These are phyloP conservation scores for Diarsia rubi DNA, from an alignment of 2,888 invertebrate genomes.

Conservation along the genomic window DNA sequence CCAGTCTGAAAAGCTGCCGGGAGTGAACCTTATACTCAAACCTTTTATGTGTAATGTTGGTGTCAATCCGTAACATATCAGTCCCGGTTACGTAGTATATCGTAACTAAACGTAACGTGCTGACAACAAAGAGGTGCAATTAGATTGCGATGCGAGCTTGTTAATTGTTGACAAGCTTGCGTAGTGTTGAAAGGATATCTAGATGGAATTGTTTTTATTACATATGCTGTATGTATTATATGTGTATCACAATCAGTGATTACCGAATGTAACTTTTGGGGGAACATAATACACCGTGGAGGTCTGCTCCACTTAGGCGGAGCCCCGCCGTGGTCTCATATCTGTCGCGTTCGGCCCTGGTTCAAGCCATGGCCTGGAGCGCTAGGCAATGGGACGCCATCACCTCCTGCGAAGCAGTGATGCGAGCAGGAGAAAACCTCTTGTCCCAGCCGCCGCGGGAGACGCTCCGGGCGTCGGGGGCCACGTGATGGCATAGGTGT, in stretches of 20 bases:
- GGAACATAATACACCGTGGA: too few relatives aligned
- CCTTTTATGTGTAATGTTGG: neutral
- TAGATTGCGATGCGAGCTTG: slow-evolving; percentile 35
- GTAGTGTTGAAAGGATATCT: slow-evolving; percentile 2
- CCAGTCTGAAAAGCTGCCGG: neutral
- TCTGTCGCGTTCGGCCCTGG: too few relatives aligned
- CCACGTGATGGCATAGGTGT: too few relatives aligned
- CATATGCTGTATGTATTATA: neutral
- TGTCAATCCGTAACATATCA: slow-evolving; percentile 53
- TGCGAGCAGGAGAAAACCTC: too few relatives aligned
- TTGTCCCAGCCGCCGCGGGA: too few relatives aligned
- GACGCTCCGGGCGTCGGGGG: too few relatives aligned
- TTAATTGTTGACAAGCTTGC: slow-evolving; percentile 42
- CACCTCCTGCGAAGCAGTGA: too few relatives aligned
- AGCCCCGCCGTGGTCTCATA: too few relatives aligned
- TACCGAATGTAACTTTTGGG: neutral
- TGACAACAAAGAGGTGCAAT: slow-evolving; percentile 44
- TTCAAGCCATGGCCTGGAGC: too few relatives aligned
- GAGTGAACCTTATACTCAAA: slow-evolving; percentile 19
- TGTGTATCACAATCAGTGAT: neutral
- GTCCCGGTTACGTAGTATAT: slow-evolving; percentile 45
- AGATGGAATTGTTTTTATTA: neutral
- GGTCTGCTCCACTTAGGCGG: too few relatives aligned
- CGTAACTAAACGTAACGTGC: slow-evolving; percentile 48
- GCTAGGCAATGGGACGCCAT: too few relatives aligned